Conservation (phyloP, 2,797 vertebrate species). For the Todus mexicanus region DNA sequence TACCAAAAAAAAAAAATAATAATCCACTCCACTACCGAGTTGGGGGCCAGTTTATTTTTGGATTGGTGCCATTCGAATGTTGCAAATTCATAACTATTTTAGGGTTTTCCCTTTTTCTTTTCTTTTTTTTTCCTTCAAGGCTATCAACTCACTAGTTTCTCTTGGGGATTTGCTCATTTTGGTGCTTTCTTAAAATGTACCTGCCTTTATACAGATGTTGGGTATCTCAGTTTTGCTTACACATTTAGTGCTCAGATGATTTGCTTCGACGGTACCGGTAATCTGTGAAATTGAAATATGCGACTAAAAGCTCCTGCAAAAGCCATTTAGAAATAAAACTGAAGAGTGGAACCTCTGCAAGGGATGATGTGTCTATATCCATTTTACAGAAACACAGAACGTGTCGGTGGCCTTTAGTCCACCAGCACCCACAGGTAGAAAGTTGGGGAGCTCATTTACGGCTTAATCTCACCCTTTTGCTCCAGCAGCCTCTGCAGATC, state of each 20-base stretch:
- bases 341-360: not conserved
- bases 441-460: not conserved
- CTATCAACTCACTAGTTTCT: not conserved
- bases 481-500: not conserved
- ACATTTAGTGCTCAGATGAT: constrained; percentile 14
- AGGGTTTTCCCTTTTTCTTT: not conserved
- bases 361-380: not conserved
- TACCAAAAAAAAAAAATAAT: too few relatives aligned
- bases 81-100: not conserved
- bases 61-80: not conserved
- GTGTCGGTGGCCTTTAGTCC: not conserved
- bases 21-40: not conserved
- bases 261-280: not conserved
- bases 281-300: constrained; percentile 28
- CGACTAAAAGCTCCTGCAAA: not conserved
- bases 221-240: constrained; percentile 40
- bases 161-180: not conserved
- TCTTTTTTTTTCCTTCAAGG: not conserved
- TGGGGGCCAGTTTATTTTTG: not conserved
- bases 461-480: not conserved
- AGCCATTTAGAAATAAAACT: not conserved
- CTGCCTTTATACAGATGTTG: constrained; percentile 1
- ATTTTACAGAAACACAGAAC: not conserved
- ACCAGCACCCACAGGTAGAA: not conserved
- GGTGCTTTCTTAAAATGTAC: not conserved